Evolutionary conservation across 1,140 invertebrate species (phyloP).

Genomic region (Lithobius niger): DNA sequence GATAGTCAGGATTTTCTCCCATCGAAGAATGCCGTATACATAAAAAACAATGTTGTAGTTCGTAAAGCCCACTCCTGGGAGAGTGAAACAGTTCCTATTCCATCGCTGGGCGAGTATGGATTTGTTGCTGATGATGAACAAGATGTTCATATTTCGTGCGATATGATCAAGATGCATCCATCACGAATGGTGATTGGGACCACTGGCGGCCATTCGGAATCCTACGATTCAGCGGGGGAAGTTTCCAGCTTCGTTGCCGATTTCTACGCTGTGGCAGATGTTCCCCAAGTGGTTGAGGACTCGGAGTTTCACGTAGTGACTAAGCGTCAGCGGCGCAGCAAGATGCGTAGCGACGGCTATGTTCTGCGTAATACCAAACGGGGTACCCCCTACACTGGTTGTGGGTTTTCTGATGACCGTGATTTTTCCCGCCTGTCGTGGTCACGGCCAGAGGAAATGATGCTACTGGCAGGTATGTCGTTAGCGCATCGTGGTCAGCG

Average conservation of each 20-base stretch:
- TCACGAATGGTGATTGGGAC: too few species aligned
- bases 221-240: not conserved
- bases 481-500: not conserved
- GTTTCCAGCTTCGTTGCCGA: constrained; percentile 4
- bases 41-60: too few species aligned
- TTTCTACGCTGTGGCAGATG: constrained; percentile 4
- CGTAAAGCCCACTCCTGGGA: constrained; percentile 4
- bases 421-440: not conserved
- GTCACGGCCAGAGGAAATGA: not conserved
- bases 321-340: not conserved
- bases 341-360: not conserved
- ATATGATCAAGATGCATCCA: too few species aligned
- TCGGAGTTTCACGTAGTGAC: constrained; percentile 7
- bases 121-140: too few species aligned
- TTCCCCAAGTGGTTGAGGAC: not conserved
- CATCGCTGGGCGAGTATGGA: too few species aligned
- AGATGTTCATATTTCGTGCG: not conserved
- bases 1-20: too few species aligned
- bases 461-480: constrained; percentile 1
- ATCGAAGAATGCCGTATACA: too few species aligned
- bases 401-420: not conserved
- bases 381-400: not conserved
- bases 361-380: not conserved
- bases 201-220: too few species aligned
- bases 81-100: not conserved